A percentile compares a stretch with the other conserved stretches of the same genome.
Evolutionary conservation across 2,113 vertebrate genomes (phyloP).

Genomic region (Seriola quinqueradiata): DNA sequence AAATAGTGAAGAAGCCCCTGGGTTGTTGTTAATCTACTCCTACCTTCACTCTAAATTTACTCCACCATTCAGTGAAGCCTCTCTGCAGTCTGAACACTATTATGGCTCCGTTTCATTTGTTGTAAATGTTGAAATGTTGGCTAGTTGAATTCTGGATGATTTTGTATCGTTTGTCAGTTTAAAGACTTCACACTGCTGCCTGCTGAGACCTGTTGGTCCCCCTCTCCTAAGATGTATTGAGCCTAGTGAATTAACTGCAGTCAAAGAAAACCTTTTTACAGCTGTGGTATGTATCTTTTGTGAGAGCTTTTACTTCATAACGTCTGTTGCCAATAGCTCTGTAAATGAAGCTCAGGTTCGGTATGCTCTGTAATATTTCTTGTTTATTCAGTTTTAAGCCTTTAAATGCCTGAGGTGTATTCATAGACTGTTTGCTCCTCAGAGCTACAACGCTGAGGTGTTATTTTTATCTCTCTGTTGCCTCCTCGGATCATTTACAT

Average conservation of each 20-base stretch:
- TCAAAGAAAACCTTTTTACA: background rate
- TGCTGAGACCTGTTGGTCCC: background rate
- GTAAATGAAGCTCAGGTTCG: background rate
- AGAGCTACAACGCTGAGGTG: background rate
- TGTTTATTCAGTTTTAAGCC: conserved; percentile 2
- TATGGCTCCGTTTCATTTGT: background rate
- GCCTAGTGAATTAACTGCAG: background rate
- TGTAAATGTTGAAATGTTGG: background rate
- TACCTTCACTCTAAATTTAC: background rate
- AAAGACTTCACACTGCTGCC: background rate
- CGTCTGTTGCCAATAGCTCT: background rate
- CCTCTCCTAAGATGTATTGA: background rate
- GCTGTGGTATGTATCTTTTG: background rate
- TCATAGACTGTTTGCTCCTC: background rate
- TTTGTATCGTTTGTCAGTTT: background rate
- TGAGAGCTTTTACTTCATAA: background rate
- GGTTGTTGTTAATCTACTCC: background rate
- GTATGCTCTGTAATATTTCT: background rate
- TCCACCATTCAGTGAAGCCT: background rate
- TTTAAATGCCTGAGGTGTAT: background rate
- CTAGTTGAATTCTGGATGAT: background rate
- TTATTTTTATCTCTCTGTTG: conserved; percentile 43
- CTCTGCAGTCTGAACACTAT: background rate
- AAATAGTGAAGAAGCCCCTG: background rate
- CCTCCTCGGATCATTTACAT: conserved; percentile 38